Percentiles rank a stretch among this genome's conserved stretches.
These are phyloP conservation scores for Pterocles orientalis DNA, from an alignment of 2,113 vertebrate species.

Conservation along the genomic window DNA sequence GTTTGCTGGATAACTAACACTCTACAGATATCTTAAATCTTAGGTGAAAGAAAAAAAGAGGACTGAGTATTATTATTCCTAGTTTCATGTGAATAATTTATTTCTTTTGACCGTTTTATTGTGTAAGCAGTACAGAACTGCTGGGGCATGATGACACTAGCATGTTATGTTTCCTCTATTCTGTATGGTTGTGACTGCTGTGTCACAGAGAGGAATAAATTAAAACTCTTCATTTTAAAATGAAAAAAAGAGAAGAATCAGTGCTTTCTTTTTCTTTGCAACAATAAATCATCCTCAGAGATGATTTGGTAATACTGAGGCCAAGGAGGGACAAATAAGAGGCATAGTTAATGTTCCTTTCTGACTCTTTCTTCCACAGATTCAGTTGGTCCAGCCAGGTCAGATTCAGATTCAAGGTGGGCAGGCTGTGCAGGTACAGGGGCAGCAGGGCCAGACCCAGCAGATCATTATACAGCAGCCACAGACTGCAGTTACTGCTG, in stretches of 20 bases:
- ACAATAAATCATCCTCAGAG: constrained; percentile 1
- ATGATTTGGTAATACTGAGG: constrained; percentile 33
- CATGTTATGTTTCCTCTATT: neutral
- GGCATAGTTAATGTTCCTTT: constrained; percentile 38
- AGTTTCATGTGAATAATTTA: neutral
- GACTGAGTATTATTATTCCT: neutral
- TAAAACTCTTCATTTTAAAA: neutral
- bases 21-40: neutral
- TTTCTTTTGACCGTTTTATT: neutral
- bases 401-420: constrained; percentile 98
- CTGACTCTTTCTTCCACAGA: constrained; percentile 74
- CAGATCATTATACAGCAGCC: constrained; percentile 99
- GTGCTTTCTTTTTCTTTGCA: neutral
- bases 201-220: neutral
- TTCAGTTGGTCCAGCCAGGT: constrained; percentile 93
- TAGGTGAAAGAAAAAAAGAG: neutral
- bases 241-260: neutral
- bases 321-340: neutral
- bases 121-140: neutral
- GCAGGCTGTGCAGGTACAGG: constrained; percentile 94
- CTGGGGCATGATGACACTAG: neutral
- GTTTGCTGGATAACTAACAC: neutral
- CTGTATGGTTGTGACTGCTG: neutral
- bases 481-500: constrained; percentile 95
- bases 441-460: constrained; percentile 95